Percentiles rank a stretch among this genome's conserved stretches.
These are phyloP conservation scores for Amphipoea lucens DNA, from an alignment of 2,888 invertebrate species.

Conservation along the genomic window DNA sequence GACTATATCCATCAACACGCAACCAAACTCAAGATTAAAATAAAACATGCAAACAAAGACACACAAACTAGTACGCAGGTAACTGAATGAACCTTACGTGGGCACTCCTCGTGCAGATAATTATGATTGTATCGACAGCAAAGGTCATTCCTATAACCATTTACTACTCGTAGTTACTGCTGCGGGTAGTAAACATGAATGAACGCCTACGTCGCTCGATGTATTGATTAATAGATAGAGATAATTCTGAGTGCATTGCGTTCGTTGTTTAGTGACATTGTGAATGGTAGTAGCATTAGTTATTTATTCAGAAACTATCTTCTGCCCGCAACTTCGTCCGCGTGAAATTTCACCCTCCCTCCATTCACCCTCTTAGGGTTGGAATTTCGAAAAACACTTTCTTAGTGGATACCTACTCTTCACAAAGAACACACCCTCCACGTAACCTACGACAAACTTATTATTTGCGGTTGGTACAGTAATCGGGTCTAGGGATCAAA, in stretches of 20 bases:
- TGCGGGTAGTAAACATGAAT: conserved; percentile 39
- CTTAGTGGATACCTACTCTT: no score
- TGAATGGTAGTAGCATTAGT: not conserved
- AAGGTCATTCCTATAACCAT: conserved; percentile 44
- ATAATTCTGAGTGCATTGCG: conserved; percentile 44
- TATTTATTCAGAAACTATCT: not conserved
- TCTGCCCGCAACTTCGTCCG: no score
- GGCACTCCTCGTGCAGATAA: conserved; percentile 49
- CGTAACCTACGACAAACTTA: no score
- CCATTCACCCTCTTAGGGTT: no score
- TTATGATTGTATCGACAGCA: conserved; percentile 37
- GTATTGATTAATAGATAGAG: conserved; percentile 53
- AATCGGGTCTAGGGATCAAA: no score
- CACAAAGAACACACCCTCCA: no score
- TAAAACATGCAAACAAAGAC: conserved; percentile 1
- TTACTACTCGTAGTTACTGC: not conserved
- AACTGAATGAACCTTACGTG: conserved; percentile 41
- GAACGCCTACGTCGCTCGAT: conserved; percentile 39
- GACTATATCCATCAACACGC: not conserved
- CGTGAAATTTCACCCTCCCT: no score
- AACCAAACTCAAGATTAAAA: not conserved
- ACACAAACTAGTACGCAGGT: conserved; percentile 1
- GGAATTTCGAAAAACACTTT: no score
- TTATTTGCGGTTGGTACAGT: no score
- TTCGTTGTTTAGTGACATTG: not conserved